Evolutionary conservation across 2,113 vertebrate species (phyloP).

Genomic region (Cyprinus carpio): DNA sequence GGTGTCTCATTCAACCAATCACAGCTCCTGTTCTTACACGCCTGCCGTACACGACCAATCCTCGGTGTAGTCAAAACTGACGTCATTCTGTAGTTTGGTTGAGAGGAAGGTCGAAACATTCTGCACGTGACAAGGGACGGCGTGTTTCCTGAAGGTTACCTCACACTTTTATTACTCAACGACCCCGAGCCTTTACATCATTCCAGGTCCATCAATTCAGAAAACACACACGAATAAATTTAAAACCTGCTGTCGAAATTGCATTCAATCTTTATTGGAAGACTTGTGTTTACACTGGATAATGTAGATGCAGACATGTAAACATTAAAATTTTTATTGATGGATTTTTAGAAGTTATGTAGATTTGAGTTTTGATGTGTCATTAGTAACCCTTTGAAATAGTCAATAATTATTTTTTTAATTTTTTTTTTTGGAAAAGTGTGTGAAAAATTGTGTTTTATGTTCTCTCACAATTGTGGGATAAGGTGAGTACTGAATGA

Average conservation of each 20-base stretch:
- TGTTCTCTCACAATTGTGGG: too few relatives aligned
- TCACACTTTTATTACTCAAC: slow-evolving; percentile 13
- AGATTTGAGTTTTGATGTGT: too few relatives aligned
- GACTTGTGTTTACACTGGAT: not conserved
- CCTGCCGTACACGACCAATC: slow-evolving; percentile 23
- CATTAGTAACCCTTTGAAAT: too few relatives aligned
- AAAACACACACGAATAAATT: not conserved
- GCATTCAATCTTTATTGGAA: not conserved
- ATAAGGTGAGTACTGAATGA: too few relatives aligned
- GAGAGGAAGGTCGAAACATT: slow-evolving; percentile 48
- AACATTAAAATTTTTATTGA: too few relatives aligned
- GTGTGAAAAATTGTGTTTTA: too few relatives aligned
- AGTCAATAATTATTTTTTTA: too few relatives aligned
- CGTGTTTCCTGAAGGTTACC: slow-evolving; percentile 40
- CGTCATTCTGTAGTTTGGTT: slow-evolving; percentile 47
- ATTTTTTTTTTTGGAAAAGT: too few relatives aligned
- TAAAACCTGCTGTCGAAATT: not conserved
- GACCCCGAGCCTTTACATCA: not conserved
- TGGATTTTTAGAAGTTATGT: too few relatives aligned
- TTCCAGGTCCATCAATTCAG: not conserved
- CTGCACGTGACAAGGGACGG: slow-evolving; percentile 50
- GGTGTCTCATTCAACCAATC: slow-evolving; percentile 30
- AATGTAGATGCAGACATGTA: not conserved
- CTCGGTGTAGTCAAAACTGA: not conserved
- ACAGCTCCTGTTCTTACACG: not conserved